Evolutionary conservation across 1,140 invertebrate species (phyloP).

Genomic region (Papilio dardanus): DNA sequence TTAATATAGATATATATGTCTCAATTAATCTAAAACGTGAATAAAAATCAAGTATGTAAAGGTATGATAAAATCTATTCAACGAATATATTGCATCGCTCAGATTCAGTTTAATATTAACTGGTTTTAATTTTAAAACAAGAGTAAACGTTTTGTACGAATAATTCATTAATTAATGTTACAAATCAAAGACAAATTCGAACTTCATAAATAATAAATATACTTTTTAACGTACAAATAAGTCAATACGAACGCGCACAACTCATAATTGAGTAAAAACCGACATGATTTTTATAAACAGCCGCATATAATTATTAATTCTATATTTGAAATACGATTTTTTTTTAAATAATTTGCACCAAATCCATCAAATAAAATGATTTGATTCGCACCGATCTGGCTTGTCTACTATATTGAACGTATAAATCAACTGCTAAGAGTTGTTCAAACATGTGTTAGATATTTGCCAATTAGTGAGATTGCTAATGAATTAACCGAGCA

Average conservation of each 20-base stretch:
- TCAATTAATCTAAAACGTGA: background rate
- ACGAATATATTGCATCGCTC: background rate
- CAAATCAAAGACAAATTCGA: constrained; percentile 11
- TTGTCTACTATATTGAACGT: constrained; percentile 18
- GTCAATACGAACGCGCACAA: constrained; percentile 2
- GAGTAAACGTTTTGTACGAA: background rate
- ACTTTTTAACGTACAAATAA: constrained; percentile 8
- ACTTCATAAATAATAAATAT: constrained; percentile 5
- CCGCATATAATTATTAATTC: constrained; percentile 32
- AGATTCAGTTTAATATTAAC: background rate
- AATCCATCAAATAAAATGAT: constrained; percentile 27
- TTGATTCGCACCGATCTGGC: constrained; percentile 2
- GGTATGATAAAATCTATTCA: background rate
- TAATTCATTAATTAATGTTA: constrained; percentile 17
- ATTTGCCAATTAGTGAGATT: constrained; percentile 37
- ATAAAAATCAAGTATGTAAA: background rate
- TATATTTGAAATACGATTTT: constrained; percentile 13
- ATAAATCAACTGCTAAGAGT: constrained; percentile 23
- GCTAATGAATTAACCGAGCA: constrained; percentile 35
- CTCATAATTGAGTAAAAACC: background rate
- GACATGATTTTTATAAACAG: background rate
- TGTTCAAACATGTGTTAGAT: constrained; percentile 31
- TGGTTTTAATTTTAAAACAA: background rate
- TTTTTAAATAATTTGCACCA: constrained; percentile 24
- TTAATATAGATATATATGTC: background rate